Evolutionary conservation across 2,113 vertebrate genomes (phyloP), one percentile per base, ranked within the genome.

Genomic region (Perca fluviatilis): DNA sequence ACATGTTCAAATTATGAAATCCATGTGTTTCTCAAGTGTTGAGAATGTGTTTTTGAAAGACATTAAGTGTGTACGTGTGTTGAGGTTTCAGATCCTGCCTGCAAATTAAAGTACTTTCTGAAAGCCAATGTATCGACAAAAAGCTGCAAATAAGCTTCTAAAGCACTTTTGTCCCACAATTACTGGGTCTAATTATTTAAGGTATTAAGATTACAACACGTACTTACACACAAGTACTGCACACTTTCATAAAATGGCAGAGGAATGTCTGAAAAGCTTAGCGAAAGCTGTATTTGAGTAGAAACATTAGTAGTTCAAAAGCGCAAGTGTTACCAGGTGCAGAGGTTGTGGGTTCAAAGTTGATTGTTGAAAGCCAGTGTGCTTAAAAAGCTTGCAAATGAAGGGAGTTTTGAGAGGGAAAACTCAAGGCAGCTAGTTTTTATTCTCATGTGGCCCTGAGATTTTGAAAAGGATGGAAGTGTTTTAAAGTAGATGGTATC

Each of bases 271-370:
- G 30, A 54, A 43, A 65, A 27, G n/a, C 61, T 51, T 47, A 53
- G 19, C 18, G 21, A 49, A 33, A 12, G n/a, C 7, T 18, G 23
- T 5, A 33, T 58, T 36, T 46, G 1, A 18, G 6, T 6, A 12
- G 7, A 79, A 19, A 54, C 47, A 47, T 71, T 11, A 27, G 40
- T 16, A 60, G 46, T 53, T 68, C 18, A 36, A 82, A 68, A 47
- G 6, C 36, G 18, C 3, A 70, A 76, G 66, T 16, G 65, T 57
- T 70, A 19, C 36, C 58, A 64, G 65, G 25, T 50, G 58, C 63
- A 51, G 56, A 53, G 19, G 64, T 36, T 1, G 5, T 3, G 3
- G 56, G 65, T 49, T 57, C 60, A 65, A 2, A 2, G 12, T 43
- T 23, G 65, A 23, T 25, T 36, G 36, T 36, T 56, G 25, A 50